phyloP scores from a whole-genome alignment of 2,888 invertebrate species.

The Ochropleura leucogaster region DNA sequence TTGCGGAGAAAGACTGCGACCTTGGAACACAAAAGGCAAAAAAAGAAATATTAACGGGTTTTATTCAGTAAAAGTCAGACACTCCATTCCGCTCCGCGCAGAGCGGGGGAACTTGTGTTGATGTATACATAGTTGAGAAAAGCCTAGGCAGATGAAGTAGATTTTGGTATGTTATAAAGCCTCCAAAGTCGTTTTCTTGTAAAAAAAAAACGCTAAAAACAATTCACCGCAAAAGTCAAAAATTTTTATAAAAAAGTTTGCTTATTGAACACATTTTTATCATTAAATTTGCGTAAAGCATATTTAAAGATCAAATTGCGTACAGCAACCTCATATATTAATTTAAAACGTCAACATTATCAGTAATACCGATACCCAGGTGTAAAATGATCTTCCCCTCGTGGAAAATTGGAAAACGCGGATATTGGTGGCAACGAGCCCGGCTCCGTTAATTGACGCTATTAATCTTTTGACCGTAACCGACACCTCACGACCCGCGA shows the following conservation, averaged over 20 bases:
- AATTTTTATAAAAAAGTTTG: background rate
- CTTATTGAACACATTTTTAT: background rate
- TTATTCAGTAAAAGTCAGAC: too few species aligned
- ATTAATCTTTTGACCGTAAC: conserved; percentile 84
- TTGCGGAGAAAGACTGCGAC: too few species aligned
- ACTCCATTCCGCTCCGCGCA: too few species aligned
- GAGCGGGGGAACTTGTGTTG: too few species aligned
- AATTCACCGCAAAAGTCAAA: background rate
- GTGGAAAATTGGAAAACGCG: conserved; percentile 77
- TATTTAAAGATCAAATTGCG: conserved; percentile 50
- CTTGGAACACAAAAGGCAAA: too few species aligned
- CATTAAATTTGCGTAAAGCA: conserved; percentile 5
- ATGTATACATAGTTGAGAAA: too few species aligned
- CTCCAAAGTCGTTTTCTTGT: background rate
- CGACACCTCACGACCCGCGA: conserved; percentile 67
- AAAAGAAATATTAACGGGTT: too few species aligned
- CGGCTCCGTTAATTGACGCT: conserved; percentile 79
- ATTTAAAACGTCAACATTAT: conserved; percentile 73
- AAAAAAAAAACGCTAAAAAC: background rate
- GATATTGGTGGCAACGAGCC: conserved; percentile 75
- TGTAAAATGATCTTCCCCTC: conserved; percentile 74
- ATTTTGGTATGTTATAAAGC: background rate
- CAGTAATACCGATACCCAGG: conserved; percentile 66
- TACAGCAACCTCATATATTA: conserved; percentile 63
- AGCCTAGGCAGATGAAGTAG: too few species aligned